These are phyloP conservation scores for Cercopithecus mona DNA, from an alignment of 2,113 vertebrate genomes.

Conservation along the genomic window DNA sequence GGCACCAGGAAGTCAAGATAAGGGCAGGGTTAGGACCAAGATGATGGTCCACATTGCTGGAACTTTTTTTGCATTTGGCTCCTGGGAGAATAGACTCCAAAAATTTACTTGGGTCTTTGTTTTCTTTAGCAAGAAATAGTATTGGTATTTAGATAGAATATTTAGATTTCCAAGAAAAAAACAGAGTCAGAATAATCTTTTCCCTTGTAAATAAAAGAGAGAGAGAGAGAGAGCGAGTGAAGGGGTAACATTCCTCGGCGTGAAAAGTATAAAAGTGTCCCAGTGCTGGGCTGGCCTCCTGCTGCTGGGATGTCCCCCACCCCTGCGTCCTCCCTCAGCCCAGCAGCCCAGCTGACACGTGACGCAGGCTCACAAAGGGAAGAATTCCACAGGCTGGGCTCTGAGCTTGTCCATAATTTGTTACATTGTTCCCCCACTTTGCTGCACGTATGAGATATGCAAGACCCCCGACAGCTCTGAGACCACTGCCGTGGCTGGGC, in stretches of 20 bases:
- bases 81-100: background rate
- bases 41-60: background rate
- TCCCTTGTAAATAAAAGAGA: background rate
- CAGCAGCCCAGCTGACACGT: slow-evolving; percentile 65
- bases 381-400: slow-evolving; percentile 76
- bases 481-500: slow-evolving; percentile 64
- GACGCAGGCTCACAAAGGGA: slow-evolving; percentile 77
- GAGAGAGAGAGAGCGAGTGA: background rate
- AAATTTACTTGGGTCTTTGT: background rate
- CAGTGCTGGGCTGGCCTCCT: background rate
- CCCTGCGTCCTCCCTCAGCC: background rate
- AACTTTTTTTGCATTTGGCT: background rate
- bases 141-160: background rate
- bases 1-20: background rate
- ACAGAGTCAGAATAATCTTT: background rate
- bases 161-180: background rate
- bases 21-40: background rate
- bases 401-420: slow-evolving; percentile 84
- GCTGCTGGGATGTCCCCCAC: slow-evolving; percentile 23
- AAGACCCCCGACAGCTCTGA: slow-evolving; percentile 75
- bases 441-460: slow-evolving; percentile 75
- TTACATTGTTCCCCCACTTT: slow-evolving; percentile 79
- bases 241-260: background rate
- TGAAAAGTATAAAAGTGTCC: background rate
- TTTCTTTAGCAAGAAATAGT: background rate